phyloP scores from a whole-genome alignment of 2,888 invertebrate species.

The Drosophila gaucha region DNA sequence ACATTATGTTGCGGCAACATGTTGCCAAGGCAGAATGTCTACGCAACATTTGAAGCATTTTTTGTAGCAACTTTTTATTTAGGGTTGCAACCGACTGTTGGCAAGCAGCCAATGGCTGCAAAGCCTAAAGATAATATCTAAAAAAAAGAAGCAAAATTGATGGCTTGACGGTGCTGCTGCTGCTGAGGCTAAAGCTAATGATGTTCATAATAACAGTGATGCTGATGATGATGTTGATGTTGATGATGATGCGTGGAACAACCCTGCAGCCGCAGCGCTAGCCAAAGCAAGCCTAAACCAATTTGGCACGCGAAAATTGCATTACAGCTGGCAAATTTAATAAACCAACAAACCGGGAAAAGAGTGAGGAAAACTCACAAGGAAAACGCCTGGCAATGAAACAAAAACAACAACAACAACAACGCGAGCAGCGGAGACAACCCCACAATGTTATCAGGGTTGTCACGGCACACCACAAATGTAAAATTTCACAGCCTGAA shows the following conservation, averaged over 20 bases:
- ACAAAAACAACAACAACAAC: slow-evolving; percentile 6
- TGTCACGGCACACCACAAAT: slow-evolving; percentile 46
- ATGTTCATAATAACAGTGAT: slow-evolving; percentile 14
- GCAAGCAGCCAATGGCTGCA: slow-evolving; percentile 56
- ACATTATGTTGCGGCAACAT: slow-evolving; percentile 58
- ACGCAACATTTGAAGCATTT: slow-evolving; percentile 19
- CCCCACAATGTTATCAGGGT: slow-evolving; percentile 38
- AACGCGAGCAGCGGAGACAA: slow-evolving; percentile 9
- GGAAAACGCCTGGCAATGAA: slow-evolving; percentile 40
- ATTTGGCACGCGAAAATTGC: slow-evolving; percentile 76
- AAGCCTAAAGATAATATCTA: slow-evolving; percentile 33
- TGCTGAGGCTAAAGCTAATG: slow-evolving; percentile 3
- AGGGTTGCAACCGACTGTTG: slow-evolving; percentile 31
- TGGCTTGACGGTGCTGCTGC: slow-evolving; percentile 1
- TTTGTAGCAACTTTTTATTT: slow-evolving; percentile 4
- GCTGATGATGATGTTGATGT: slow-evolving; percentile 28
- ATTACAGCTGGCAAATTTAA: slow-evolving; percentile 73
- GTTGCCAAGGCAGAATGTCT: slow-evolving; percentile 1
- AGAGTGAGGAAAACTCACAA: slow-evolving; percentile 5
- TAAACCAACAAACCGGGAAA: slow-evolving; percentile 55
- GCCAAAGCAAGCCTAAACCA: slow-evolving; percentile 60
- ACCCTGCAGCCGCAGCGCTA: slow-evolving; percentile 68
- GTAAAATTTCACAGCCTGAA: slow-evolving; percentile 50
- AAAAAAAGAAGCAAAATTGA: slow-evolving; percentile 20
- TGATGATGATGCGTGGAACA: slow-evolving; percentile 44